phyloP scores from a whole-genome alignment of 2,113 vertebrate species.

The Notiomystis cincta region DNA sequence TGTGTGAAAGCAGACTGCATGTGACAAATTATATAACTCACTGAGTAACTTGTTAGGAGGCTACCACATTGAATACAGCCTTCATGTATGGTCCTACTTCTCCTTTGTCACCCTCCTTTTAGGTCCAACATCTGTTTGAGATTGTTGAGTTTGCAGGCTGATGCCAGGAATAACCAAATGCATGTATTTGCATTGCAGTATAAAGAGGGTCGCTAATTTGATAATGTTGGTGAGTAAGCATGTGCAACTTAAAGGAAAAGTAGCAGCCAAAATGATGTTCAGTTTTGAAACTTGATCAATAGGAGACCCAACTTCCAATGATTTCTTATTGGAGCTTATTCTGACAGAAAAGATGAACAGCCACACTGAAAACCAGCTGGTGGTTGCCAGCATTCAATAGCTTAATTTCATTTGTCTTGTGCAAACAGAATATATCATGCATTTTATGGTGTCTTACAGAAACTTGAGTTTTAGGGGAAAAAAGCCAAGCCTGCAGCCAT shows the following conservation, averaged over 20 bases:
- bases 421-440: not conserved
- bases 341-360: not conserved
- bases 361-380: not conserved
- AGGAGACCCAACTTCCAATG: not conserved
- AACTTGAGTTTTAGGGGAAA: not conserved
- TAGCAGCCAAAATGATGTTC: not conserved
- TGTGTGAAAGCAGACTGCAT: not conserved
- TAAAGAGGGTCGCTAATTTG: not conserved
- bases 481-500: not conserved
- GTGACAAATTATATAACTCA: not conserved
- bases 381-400: not conserved
- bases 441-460: not conserved
- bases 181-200: not conserved
- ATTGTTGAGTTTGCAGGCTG: not conserved
- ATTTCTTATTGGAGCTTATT: not conserved
- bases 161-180: not conserved
- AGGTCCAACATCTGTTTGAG: not conserved
- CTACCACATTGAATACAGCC: not conserved
- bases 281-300: not conserved
- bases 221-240: not conserved
- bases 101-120: not conserved
- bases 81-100: not conserved
- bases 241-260: not conserved
- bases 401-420: not conserved
- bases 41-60: not conserved